phyloP scores from a whole-genome alignment of 2,888 invertebrate species.

The Ctenicera cuprea region DNA sequence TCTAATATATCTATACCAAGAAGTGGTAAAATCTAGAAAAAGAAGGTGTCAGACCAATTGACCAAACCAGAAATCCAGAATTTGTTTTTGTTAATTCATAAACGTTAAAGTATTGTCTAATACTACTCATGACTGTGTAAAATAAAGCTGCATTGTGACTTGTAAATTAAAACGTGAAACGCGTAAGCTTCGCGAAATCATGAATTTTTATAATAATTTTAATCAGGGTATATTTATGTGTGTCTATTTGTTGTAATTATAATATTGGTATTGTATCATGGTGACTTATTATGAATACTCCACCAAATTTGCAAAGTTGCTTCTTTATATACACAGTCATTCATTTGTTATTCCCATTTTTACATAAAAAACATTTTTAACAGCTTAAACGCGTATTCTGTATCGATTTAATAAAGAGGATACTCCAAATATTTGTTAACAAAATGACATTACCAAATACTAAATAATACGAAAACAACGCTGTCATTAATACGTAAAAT shows the following conservation, averaged over 20 bases:
- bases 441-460: not conserved
- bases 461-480: not conserved
- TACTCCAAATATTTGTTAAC: conserved; percentile 28
- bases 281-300: conserved; percentile 46
- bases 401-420: conserved; percentile 34
- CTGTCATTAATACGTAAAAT: conserved; percentile 23
- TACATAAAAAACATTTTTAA: conserved; percentile 40
- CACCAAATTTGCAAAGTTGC: conserved; percentile 60
- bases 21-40: too few relatives aligned
- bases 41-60: not conserved
- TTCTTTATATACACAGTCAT: conserved; percentile 51
- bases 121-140: conserved; percentile 51
- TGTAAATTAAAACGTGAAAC: conserved; percentile 47
- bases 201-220: conserved; percentile 68
- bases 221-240: conserved; percentile 67
- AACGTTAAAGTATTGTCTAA: conserved; percentile 50
- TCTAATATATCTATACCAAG: too few relatives aligned
- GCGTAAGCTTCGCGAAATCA: conserved; percentile 57
- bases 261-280: conserved; percentile 45
- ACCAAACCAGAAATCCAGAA: not conserved
- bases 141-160: conserved; percentile 48
- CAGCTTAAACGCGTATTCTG: conserved; percentile 27
- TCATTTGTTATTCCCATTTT: conserved; percentile 40
- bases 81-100: not conserved
- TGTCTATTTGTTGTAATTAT: conserved; percentile 58